These are phyloP conservation scores for Brachypteracias leptosomus DNA, from an alignment of 2,113 vertebrate species.

Conservation along the genomic window DNA sequence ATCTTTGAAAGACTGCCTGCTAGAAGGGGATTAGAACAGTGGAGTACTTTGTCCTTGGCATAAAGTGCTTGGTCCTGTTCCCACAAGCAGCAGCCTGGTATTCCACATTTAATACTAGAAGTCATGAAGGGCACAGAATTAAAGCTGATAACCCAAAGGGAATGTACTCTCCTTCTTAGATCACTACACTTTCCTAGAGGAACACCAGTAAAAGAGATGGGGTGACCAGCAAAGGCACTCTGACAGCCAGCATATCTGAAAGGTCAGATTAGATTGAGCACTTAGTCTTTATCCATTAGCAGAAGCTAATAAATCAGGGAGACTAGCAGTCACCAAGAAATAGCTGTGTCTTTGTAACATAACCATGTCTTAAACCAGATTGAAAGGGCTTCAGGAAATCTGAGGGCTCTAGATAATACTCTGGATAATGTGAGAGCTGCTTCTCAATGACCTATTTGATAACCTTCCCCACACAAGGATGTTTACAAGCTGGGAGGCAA, in stretches of 20 bases:
- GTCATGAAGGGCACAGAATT: not conserved
- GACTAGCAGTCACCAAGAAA: conserved; percentile 23
- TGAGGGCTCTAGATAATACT: conserved; percentile 64
- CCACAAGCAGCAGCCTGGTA: not conserved
- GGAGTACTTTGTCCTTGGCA: not conserved
- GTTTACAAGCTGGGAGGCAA: conserved; percentile 40
- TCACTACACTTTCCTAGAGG: not conserved
- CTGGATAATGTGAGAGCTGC: conserved; percentile 46
- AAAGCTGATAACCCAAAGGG: not conserved
- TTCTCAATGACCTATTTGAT: conserved; percentile 46
- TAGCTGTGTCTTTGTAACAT: conserved; percentile 30
- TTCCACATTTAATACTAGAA: not conserved
- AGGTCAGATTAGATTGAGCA: conserved; percentile 54
- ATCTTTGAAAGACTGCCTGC: not conserved
- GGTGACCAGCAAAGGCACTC: not conserved
- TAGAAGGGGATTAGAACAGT: not conserved
- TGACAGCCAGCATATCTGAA: conserved; percentile 40
- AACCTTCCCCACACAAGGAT: conserved; percentile 38
- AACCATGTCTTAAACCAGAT: conserved; percentile 37
- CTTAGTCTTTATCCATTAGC: conserved; percentile 53
- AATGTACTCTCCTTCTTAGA: not conserved
- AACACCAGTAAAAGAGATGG: not conserved
- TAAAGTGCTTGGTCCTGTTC: not conserved
- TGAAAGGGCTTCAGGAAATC: conserved; percentile 63
- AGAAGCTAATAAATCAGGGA: conserved; percentile 62